Evolutionary conservation across 1,140 invertebrate genomes (phyloP).

Genomic region (Cydia splendana): DNA sequence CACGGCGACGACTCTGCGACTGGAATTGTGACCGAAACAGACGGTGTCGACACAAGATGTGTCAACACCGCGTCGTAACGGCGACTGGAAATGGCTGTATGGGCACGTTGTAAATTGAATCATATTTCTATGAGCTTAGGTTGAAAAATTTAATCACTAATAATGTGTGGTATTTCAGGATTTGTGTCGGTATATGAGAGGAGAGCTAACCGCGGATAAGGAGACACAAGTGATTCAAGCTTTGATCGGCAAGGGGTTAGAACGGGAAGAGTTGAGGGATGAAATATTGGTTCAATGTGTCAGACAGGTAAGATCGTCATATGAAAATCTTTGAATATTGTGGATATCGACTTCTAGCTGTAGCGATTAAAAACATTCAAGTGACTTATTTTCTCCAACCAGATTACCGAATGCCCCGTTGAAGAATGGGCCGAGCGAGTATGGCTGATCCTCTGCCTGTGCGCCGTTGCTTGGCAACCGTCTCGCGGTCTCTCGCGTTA

Average conservation of each 20-base stretch:
- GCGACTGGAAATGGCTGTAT: too few relatives aligned
- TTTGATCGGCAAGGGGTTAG: conserved; percentile 92
- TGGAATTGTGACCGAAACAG: too few relatives aligned
- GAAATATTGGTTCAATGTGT: conserved; percentile 95
- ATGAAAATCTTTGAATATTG: not conserved
- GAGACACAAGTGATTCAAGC: conserved; percentile 91
- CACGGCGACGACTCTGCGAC: too few relatives aligned
- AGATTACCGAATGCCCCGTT: conserved; percentile 92
- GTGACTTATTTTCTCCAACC: conserved; percentile 39
- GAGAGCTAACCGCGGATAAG: conserved; percentile 90
- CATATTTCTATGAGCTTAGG: too few relatives aligned
- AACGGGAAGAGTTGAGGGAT: conserved; percentile 92
- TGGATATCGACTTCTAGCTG: too few relatives aligned
- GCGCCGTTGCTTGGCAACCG: conserved; percentile 95
- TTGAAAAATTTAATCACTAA: not conserved
- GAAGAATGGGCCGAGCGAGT: conserved; percentile 89
- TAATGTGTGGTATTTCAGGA: conserved; percentile 82
- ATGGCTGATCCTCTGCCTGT: conserved; percentile 94
- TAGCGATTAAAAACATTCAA: too few relatives aligned
- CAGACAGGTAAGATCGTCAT: conserved; percentile 80
- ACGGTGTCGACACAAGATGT: too few relatives aligned
- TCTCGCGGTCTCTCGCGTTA: conserved; percentile 91
- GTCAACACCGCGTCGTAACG: too few relatives aligned
- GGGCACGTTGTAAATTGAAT: too few relatives aligned
- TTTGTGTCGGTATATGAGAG: conserved; percentile 91